Evolutionary conservation across 2,797 vertebrate genomes (phyloP).

Genomic region (Lutjanus argentimaculatus): DNA sequence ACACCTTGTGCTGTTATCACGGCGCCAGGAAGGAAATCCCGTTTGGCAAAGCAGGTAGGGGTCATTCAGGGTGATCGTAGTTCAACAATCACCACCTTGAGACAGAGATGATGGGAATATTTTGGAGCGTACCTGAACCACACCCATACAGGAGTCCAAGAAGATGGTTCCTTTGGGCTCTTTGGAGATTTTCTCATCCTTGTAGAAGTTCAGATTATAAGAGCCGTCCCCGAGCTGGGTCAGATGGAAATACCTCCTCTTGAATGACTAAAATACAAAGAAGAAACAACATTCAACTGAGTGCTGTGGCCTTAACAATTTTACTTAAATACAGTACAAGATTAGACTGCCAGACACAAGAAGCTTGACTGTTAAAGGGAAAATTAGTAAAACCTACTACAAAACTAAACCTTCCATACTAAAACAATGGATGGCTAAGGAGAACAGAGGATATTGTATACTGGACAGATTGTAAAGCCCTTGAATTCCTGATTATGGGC

Average conservation of each 20-base stretch:
- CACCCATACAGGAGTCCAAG: conserved; percentile 98
- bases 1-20: conserved; percentile 7
- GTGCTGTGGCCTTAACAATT: neutral
- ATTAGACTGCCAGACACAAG: neutral
- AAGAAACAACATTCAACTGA: conserved; percentile 24
- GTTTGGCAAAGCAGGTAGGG: conserved; percentile 43
- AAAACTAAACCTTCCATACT: neutral
- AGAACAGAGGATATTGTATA: neutral
- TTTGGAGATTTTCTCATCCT: conserved; percentile 99
- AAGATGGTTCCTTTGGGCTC: conserved; percentile 99
- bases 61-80: conserved; percentile 14
- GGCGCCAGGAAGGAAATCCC: conserved; percentile 49
- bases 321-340: neutral
- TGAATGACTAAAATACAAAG: conserved; percentile 91
- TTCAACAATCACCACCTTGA: conserved; percentile 29
- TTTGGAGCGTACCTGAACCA: conserved; percentile 91
- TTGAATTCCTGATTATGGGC: neutral
- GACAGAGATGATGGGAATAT: conserved; percentile 24
- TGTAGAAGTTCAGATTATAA: conserved; percentile 99
- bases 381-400: neutral
- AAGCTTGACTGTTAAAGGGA: neutral
- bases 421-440: neutral
- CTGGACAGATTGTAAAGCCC: neutral
- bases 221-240: conserved; percentile 97
- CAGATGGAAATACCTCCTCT: conserved; percentile 98